Evolutionary conservation across 2,113 vertebrate species (phyloP).

Genomic region (Tragelaphus scriptus): DNA sequence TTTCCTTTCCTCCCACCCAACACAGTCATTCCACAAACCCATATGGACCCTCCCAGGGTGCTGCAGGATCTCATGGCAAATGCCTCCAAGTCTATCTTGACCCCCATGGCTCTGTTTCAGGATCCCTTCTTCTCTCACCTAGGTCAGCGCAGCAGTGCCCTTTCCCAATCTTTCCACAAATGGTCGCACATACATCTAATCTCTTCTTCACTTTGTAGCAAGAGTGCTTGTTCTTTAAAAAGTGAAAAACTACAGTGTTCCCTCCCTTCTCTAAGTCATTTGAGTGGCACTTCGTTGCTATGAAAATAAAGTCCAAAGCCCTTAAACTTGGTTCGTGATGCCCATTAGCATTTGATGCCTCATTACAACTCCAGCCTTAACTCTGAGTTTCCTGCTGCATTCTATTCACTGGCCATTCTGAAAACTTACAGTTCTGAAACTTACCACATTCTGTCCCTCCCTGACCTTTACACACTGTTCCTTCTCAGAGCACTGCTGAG

Average conservation of each 20-base stretch:
- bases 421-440: neutral
- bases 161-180: neutral
- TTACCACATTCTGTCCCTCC: neutral
- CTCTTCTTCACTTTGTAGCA: neutral
- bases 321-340: neutral
- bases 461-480: neutral
- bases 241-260: neutral
- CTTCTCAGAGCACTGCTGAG: neutral
- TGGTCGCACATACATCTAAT: neutral
- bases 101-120: neutral
- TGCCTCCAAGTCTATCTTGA: neutral
- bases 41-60: neutral
- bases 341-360: neutral
- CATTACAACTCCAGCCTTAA: neutral
- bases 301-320: neutral
- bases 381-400: neutral
- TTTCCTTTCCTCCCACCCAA: too few relatives aligned
- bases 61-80: neutral
- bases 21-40: neutral
- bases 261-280: neutral
- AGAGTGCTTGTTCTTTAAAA: neutral
- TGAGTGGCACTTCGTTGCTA: neutral
- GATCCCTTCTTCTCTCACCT: neutral
- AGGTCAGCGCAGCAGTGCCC: neutral
- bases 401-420: neutral